Conservation (phyloP, 2,113 vertebrate genomes). For the Falcunculus frontatus region DNA sequence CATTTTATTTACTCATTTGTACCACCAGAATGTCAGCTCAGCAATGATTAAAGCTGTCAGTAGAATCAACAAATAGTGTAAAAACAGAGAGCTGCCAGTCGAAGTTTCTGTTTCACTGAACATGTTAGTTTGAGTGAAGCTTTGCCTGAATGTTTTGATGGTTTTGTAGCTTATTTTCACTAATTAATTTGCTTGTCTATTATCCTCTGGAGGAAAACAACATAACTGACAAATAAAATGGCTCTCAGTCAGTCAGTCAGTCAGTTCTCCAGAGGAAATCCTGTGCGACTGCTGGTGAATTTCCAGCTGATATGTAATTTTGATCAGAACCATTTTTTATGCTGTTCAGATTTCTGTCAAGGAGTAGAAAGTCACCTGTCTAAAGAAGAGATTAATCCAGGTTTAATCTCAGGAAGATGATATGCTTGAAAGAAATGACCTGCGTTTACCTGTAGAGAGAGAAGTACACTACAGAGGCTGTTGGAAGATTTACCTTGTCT, state of each 20-base stretch:
- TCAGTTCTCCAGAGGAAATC: not conserved
- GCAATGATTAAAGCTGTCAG: conserved; percentile 55
- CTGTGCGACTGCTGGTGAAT: not conserved
- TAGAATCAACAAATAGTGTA: conserved; percentile 41
- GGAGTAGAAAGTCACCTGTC: not conserved
- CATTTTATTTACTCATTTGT: conserved; percentile 64
- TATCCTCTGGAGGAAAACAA: conserved; percentile 42
- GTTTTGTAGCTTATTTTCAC: conserved; percentile 48
- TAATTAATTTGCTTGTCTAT: conserved; percentile 46
- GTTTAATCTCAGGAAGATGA: not conserved
- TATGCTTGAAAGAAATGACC: not conserved
- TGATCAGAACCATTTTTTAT: not conserved
- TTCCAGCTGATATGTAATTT: conserved; percentile 8
- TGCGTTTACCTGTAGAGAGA: not conserved
- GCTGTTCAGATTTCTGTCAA: not conserved
- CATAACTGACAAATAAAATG: conserved; percentile 54
- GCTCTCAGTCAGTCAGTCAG: not conserved
- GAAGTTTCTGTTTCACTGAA: conserved; percentile 46
- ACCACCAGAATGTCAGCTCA: conserved; percentile 45
- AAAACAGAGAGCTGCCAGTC: conserved; percentile 35
- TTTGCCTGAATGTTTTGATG: conserved; percentile 53
- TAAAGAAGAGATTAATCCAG: conserved; percentile 7
- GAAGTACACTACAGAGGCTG: not conserved
- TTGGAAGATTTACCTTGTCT: conserved; percentile 1
- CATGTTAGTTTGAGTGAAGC: conserved; percentile 36